phyloP scores from a whole-genome alignment of 2,797 vertebrate genomes.

The Morelia viridis region DNA sequence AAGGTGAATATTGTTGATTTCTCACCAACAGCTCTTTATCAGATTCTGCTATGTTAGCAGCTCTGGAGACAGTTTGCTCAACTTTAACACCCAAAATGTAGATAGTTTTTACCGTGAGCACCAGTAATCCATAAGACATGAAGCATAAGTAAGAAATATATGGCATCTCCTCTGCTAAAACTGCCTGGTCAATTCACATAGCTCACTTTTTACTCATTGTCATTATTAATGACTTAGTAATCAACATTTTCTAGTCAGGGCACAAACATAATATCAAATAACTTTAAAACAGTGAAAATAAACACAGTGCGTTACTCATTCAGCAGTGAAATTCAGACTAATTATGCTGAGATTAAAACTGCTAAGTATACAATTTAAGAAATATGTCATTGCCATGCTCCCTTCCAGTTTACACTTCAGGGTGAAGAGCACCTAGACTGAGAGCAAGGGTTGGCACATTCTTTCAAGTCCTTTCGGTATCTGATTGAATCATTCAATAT shows the following conservation, averaged over 20 bases:
- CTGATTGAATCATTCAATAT: not conserved
- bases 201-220: not conserved
- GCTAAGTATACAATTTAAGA: not conserved
- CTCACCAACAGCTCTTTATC: constrained; percentile 21
- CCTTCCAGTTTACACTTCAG: not conserved
- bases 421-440: not conserved
- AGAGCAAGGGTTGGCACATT: not conserved
- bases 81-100: constrained; percentile 17
- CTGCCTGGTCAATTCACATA: not conserved
- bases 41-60: constrained; percentile 29
- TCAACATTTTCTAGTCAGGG: not conserved
- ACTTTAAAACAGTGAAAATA: not conserved
- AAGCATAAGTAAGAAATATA: constrained; percentile 22
- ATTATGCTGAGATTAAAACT: not conserved
- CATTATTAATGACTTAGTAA: not conserved
- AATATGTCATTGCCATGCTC: not conserved
- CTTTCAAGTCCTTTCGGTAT: not conserved
- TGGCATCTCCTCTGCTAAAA: not conserved
- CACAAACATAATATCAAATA: not conserved
- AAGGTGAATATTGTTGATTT: constrained; percentile 18
- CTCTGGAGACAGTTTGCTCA: not conserved
- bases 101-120: not conserved
- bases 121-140: not conserved
- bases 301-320: not conserved
- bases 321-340: not conserved